phyloP scores from a whole-genome alignment of 37 sponge, comb jelly and placozoan species.

The Petrosia ficiformis region DNA sequence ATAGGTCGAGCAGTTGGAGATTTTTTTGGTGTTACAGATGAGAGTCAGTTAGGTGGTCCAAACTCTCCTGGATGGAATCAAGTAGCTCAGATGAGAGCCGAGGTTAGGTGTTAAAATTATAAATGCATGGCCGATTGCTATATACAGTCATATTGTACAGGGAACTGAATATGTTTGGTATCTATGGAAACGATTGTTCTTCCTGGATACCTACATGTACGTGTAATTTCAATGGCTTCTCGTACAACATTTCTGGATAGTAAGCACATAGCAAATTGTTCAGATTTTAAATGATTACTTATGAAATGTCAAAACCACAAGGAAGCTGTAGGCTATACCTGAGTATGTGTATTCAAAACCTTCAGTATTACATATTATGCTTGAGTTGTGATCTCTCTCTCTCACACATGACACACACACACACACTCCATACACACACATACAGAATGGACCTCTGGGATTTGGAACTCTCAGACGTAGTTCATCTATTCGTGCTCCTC shows the following conservation, averaged over 20 bases:
- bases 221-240: neutral
- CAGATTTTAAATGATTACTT: neutral
- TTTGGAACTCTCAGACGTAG: constrained; percentile 17
- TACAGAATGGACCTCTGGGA: neutral
- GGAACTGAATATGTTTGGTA: neutral
- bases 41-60: constrained; percentile 31
- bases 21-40: constrained; percentile 87
- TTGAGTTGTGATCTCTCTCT: too few species aligned
- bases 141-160: neutral
- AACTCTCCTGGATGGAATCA: constrained; percentile 43
- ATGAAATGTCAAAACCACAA: neutral
- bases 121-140: neutral
- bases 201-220: neutral
- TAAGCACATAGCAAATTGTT: too few species aligned
- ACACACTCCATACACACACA: too few species aligned
- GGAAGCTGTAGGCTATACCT: too few species aligned
- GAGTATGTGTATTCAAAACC: too few species aligned
- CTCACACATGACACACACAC: too few species aligned
- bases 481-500: neutral
- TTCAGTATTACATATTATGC: too few species aligned
- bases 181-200: too few species aligned
- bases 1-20: constrained; percentile 55
- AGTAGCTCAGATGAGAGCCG: constrained; percentile 23
- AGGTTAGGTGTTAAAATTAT: constrained; percentile 39
- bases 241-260: too few species aligned